Evolutionary conservation across 2,888 invertebrate genomes (phyloP), one percentile per base, ranked within the genome.

Genomic region (Dicyrtoma fusca): DNA sequence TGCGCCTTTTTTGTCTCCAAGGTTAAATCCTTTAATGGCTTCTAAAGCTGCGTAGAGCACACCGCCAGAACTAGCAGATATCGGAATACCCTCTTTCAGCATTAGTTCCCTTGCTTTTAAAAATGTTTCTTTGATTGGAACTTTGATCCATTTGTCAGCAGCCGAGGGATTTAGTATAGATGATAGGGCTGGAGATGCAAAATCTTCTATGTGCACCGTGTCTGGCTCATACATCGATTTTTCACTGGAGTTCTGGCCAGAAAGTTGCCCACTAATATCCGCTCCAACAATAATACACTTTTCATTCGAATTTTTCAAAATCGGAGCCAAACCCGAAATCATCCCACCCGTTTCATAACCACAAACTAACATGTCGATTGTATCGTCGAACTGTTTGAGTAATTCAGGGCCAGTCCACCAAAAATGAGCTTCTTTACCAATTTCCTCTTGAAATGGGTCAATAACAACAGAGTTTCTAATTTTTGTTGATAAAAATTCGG

Each of bases 321-420:
- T 1, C 6, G 62, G 45, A 21, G 62, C 42, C 1, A 62, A 17
- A 10, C 62, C 62, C 1, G 62, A 62, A 21, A 62, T 62, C 45
- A 62, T 44, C 44, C 62, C 62, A 42, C 62, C 62, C 14, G 62
- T 62, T 62, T 62, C 62, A 44, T 62, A 62, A 3, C 62, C 62
- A 62, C 62, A 62, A 10, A 62, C 62, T 1, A 62, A 21, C 42
- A 62, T 62, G 21, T 62, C 62, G 11, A 17, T 17, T 34, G 13
- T 17, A 34, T 34, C 42, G 6, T 34, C 42, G n/a, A 61, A 61
- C 13, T 62, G 62, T 21, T 8, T 3, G 1, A 62, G 44, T 14
- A 62, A 44, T 45, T 62, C 62, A 44, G 5, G 44, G 1, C 45
- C 62, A 42, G 62, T 62, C 62, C 62, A 62, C 42, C 34, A 62